Percentiles rank a stretch among this genome's conserved stretches.
These are phyloP conservation scores for Bugulina stolonifera DNA, from an alignment of 2,888 invertebrate genomes.

Conservation along the genomic window DNA sequence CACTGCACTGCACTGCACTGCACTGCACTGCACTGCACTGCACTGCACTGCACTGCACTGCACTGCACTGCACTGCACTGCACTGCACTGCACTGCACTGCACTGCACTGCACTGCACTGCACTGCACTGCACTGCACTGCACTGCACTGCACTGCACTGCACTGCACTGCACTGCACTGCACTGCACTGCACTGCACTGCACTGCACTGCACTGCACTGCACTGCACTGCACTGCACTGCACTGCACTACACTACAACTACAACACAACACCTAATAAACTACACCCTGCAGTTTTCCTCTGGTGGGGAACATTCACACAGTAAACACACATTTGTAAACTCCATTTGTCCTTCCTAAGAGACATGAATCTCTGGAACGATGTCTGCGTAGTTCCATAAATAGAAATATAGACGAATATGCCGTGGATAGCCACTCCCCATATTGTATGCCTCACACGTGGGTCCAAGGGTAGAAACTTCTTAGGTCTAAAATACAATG, in stretches of 20 bases:
- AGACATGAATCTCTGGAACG: too few species aligned
- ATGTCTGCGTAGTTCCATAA: too few species aligned
- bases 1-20: conserved; percentile 29
- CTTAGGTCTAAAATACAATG: too few species aligned
- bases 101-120: conserved; percentile 29
- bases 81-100: conserved; percentile 29
- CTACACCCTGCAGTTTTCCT: too few species aligned
- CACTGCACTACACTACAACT: conserved; percentile 28
- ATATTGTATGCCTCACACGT: too few species aligned
- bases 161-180: conserved; percentile 29
- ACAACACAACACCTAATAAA: too few species aligned
- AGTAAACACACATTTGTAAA: too few species aligned
- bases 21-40: conserved; percentile 30
- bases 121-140: conserved; percentile 29
- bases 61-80: conserved; percentile 29
- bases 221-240: conserved; percentile 29
- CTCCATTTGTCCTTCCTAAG: too few species aligned
- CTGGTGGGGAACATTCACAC: too few species aligned
- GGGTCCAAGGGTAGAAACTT: too few species aligned
- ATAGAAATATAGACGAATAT: too few species aligned
- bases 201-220: conserved; percentile 29
- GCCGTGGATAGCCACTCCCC: too few species aligned
- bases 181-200: conserved; percentile 29
- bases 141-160: conserved; percentile 29
- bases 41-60: conserved; percentile 28